phyloP scores from a whole-genome alignment of 1,140 invertebrate species.

The Amphibalanus amphitrite region DNA sequence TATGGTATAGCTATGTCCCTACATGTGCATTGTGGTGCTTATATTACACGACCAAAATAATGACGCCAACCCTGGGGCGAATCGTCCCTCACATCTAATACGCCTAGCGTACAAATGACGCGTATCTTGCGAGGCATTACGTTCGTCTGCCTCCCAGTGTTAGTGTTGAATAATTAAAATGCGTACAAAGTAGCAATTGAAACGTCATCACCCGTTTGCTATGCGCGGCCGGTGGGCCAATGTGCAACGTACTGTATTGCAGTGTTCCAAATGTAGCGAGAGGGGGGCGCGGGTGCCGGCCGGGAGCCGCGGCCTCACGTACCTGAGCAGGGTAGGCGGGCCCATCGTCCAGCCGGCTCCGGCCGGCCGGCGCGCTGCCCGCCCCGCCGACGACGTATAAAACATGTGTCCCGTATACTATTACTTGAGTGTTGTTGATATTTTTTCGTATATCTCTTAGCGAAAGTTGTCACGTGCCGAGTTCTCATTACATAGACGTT shows the following conservation, averaged over 20 bases:
- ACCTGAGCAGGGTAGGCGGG: neutral
- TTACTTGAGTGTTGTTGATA: constrained; percentile 1
- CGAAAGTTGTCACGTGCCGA: neutral
- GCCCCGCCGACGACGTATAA: neutral
- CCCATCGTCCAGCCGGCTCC: neutral
- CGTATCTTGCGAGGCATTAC: constrained; percentile 1
- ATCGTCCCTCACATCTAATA: constrained; percentile 1
- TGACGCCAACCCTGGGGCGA: neutral
- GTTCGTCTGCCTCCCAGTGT: neutral
- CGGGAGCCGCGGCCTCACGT: neutral
- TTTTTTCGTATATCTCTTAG: neutral
- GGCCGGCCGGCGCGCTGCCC: neutral
- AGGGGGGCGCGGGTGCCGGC: no score
- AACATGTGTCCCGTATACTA: neutral
- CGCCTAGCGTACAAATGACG: constrained; percentile 1
- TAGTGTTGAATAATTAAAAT: constrained; percentile 1
- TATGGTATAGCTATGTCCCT: neutral
- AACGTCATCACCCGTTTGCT: neutral
- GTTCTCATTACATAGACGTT: neutral
- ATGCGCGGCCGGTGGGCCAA: neutral
- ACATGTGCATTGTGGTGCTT: neutral
- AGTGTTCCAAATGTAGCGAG: neutral
- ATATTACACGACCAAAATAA: constrained; percentile 1
- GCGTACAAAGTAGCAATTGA: neutral
- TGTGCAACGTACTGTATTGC: neutral